Evolutionary conservation across 2,797 vertebrate genomes (phyloP).

Genomic region (Enteromius treurensis): DNA sequence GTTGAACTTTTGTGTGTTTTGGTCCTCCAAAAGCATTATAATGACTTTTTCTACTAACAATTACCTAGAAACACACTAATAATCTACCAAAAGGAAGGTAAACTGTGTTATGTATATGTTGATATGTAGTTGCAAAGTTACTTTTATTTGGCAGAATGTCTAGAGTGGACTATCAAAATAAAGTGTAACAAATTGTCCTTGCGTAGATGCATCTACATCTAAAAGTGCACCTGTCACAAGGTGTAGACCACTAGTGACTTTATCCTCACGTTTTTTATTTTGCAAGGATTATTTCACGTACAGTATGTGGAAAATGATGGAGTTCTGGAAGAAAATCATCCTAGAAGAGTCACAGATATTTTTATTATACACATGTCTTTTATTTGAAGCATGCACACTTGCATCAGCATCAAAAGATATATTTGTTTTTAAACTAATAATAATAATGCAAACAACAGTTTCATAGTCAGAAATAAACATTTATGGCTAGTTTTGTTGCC

Average conservation of each 20-base stretch:
- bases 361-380: background rate
- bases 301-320: background rate
- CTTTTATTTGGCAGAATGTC: background rate
- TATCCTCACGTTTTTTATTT: background rate
- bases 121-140: background rate
- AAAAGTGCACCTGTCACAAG: background rate
- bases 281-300: background rate
- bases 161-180: background rate
- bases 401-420: background rate
- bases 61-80: background rate
- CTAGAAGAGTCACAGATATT: background rate
- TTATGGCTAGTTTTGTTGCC: background rate
- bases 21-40: background rate
- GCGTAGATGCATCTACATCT: background rate
- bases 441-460: background rate
- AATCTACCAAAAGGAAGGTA: background rate
- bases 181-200: background rate
- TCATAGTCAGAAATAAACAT: background rate
- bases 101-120: background rate
- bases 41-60: background rate
- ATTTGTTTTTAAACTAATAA: background rate
- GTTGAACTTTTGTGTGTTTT: background rate
- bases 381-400: slow-evolving; percentile 4
- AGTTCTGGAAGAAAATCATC: background rate
- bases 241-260: background rate